These are phyloP conservation scores for Corapipo altera DNA, from an alignment of 2,113 vertebrate genomes.

Conservation along the genomic window DNA sequence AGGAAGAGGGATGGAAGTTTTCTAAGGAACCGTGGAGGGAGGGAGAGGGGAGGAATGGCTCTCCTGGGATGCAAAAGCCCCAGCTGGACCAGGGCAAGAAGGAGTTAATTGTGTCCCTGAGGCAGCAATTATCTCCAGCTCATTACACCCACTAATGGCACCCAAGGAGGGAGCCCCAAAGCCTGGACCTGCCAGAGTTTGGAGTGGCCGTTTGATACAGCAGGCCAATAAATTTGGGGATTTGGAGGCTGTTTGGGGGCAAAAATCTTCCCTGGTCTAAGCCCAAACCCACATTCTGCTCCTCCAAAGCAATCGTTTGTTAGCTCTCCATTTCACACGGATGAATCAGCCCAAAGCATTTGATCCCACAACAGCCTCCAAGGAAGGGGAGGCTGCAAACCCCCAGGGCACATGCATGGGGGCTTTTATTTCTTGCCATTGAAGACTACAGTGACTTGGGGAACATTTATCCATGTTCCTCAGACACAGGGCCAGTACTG, in stretches of 20 bases:
- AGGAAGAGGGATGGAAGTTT: neutral
- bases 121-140: conserved; percentile 24
- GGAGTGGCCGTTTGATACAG: neutral
- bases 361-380: neutral
- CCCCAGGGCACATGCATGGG: neutral
- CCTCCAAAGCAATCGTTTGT: neutral
- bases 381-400: neutral
- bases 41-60: neutral
- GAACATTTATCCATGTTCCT: neutral
- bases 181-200: neutral
- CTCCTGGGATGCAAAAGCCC: neutral
- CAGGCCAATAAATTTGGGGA: neutral
- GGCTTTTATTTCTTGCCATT: neutral
- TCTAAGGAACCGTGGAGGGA: neutral
- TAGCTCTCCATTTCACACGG: neutral
- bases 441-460: neutral
- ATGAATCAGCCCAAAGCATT: neutral
- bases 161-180: neutral
- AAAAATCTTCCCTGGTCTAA: neutral
- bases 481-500: neutral
- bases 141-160: neutral
- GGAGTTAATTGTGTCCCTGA: conserved; percentile 3
- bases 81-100: conserved; percentile 8
- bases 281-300: neutral
- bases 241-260: neutral